phyloP scores from a whole-genome alignment of 1,140 invertebrate genomes.

The Physella acuta region DNA sequence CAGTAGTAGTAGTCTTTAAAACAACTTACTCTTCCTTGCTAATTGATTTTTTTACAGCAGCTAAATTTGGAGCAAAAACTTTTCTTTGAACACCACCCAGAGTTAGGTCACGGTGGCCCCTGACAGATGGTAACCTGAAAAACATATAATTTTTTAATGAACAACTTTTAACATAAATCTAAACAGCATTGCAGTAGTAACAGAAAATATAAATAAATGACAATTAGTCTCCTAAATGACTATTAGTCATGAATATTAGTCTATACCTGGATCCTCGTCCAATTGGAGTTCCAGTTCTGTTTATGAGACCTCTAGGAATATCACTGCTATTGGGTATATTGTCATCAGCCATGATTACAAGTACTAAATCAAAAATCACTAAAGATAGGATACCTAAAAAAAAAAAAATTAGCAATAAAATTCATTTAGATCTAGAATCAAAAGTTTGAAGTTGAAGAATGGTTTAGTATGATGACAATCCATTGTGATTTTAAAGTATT shows the following conservation, averaged over 20 bases:
- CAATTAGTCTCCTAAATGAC: background rate
- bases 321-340: background rate
- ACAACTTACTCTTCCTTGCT: conserved; percentile 39
- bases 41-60: conserved; percentile 41
- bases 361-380: too few species aligned
- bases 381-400: too few species aligned
- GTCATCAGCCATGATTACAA: conserved; percentile 10
- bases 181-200: background rate
- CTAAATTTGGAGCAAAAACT: conserved; percentile 52
- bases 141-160: background rate
- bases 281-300: conserved; percentile 21
- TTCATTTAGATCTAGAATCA: too few species aligned
- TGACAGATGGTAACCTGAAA: conserved; percentile 52
- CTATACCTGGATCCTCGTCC: conserved; percentile 17
- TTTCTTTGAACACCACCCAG: conserved; percentile 54
- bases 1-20: too few species aligned
- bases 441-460: too few species aligned
- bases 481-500: too few species aligned
- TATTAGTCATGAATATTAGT: background rate
- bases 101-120: conserved; percentile 51
- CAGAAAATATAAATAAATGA: background rate
- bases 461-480: too few species aligned
- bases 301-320: conserved; percentile 24
- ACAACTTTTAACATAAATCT: background rate
- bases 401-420: too few species aligned